These are phyloP conservation scores for Eudorcas thomsonii DNA, from an alignment of 2,113 vertebrate genomes.

Conservation along the genomic window DNA sequence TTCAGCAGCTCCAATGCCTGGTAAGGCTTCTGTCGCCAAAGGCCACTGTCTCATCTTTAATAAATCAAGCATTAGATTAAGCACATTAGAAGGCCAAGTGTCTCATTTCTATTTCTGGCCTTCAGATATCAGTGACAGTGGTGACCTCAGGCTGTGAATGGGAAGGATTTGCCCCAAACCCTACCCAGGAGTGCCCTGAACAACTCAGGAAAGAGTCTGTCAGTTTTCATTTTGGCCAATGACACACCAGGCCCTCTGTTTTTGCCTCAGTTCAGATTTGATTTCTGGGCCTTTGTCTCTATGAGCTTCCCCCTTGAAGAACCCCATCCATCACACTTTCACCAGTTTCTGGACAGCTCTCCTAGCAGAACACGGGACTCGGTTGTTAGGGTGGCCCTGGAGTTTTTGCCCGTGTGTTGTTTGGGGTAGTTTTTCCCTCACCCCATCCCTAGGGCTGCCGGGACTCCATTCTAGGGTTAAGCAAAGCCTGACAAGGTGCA, in stretches of 20 bases:
- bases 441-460: too few relatives aligned
- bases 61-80: slow-evolving; percentile 35
- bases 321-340: neutral
- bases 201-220: neutral
- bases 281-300: neutral
- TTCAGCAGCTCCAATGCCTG: neutral
- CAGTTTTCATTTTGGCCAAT: neutral
- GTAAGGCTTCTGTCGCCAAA: neutral
- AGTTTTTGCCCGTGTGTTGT: neutral
- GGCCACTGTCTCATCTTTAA: slow-evolving; percentile 24
- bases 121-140: slow-evolving; percentile 13
- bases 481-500: neutral
- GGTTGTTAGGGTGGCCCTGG: neutral
- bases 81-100: slow-evolving; percentile 20
- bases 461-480: neutral
- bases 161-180: neutral
- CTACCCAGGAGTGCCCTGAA: neutral
- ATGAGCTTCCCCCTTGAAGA: neutral
- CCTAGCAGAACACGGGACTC: neutral
- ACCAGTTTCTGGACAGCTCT: neutral
- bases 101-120: slow-evolving; percentile 51
- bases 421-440: neutral
- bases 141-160: slow-evolving; percentile 28
- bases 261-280: neutral
- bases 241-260: neutral